Percentiles rank a stretch among this genome's conserved stretches.
phyloP scores from a whole-genome alignment of 2,888 invertebrate species.

The Agrilus biguttatus region DNA sequence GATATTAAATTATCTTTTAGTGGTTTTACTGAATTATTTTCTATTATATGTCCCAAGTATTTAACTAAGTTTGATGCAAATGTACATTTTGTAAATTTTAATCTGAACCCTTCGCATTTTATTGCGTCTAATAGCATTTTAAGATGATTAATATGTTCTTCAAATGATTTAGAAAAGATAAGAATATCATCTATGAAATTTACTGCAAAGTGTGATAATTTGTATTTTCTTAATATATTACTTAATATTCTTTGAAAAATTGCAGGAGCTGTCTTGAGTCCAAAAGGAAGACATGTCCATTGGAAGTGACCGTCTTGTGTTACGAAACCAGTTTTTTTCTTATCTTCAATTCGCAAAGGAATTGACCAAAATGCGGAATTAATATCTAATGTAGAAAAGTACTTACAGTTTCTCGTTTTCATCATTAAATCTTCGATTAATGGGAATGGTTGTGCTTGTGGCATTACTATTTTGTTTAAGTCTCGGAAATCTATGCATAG shows the following conservation, averaged over 20 bases:
- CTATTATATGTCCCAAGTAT: slow-evolving; percentile 8
- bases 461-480: slow-evolving; percentile 12
- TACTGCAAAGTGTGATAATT: slow-evolving; percentile 7
- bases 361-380: slow-evolving; percentile 26
- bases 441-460: background rate
- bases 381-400: slow-evolving; percentile 20
- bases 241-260: slow-evolving; percentile 11
- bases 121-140: slow-evolving; percentile 3
- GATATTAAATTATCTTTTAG: slow-evolving; percentile 7
- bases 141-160: slow-evolving; percentile 12
- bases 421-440: slow-evolving; percentile 16
- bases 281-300: slow-evolving; percentile 11
- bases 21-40: slow-evolving; percentile 4
- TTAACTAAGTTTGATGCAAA: slow-evolving; percentile 4
- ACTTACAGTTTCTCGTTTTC: slow-evolving; percentile 19
- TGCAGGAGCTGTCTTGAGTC: slow-evolving; percentile 2
- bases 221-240: slow-evolving; percentile 9
- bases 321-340: slow-evolving; percentile 14
- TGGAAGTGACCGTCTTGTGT: slow-evolving; percentile 13
- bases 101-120: slow-evolving; percentile 6
- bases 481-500: no score
- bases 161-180: no score
- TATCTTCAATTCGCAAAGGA: slow-evolving; percentile 18
- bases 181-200: slow-evolving; percentile 14
- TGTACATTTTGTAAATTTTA: slow-evolving; percentile 7